Evolutionary conservation across 1,140 invertebrate species (phyloP).

Genomic region (Drosophila nigrodunni): DNA sequence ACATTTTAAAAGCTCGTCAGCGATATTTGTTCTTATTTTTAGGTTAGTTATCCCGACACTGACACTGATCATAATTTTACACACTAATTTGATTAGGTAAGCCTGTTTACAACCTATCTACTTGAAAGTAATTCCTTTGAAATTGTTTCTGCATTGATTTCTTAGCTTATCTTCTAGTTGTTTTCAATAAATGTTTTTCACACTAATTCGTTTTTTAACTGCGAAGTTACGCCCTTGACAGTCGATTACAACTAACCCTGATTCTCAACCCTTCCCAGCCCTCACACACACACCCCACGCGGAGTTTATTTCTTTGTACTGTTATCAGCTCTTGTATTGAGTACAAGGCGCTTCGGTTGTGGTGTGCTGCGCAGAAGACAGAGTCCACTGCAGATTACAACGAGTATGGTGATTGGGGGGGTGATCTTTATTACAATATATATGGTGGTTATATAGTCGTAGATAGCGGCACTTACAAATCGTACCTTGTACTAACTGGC

Average conservation of each 20-base stretch:
- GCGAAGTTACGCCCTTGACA: constrained; percentile 43
- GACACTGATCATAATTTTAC: too few relatives aligned
- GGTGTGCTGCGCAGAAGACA: constrained; percentile 17
- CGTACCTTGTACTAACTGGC: constrained; percentile 4
- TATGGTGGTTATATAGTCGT: not conserved
- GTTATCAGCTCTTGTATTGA: constrained; percentile 10
- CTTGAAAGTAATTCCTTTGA: constrained; percentile 13
- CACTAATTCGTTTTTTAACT: constrained; percentile 69
- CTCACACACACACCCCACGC: not conserved
- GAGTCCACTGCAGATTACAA: constrained; percentile 6
- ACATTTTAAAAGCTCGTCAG: too few relatives aligned
- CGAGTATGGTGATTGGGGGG: not conserved
- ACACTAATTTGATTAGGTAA: too few relatives aligned
- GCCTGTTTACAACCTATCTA: not conserved
- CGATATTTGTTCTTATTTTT: too few relatives aligned
- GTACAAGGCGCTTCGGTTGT: not conserved
- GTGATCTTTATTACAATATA: not conserved
- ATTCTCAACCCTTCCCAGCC: too few relatives aligned
- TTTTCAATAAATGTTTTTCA: constrained; percentile 36
- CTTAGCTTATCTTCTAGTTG: constrained; percentile 18
- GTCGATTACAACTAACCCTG: not conserved
- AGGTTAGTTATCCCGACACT: too few relatives aligned
- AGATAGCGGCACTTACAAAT: constrained; percentile 7
- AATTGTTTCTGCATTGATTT: constrained; percentile 4
- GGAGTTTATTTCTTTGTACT: not conserved